phyloP scores from a whole-genome alignment of 1,140 invertebrate genomes.

The Drosophila parabipectinata region DNA sequence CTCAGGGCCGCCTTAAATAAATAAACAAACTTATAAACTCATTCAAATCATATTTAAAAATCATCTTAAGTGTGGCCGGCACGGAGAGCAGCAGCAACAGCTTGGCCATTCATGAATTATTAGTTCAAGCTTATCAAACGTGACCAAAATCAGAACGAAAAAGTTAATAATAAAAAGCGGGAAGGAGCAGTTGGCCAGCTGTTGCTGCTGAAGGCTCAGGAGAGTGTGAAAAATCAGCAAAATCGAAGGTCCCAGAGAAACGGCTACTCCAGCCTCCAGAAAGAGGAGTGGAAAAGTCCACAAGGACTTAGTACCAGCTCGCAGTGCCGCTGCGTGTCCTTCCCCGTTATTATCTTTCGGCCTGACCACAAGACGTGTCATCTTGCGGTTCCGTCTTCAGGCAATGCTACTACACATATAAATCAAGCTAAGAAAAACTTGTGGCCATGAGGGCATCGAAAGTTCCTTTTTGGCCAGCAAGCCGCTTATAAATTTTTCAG shows the following conservation, averaged over 20 bases:
- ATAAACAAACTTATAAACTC: constrained; percentile 81
- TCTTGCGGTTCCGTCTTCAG: constrained; percentile 40
- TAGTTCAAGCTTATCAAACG: constrained; percentile 78
- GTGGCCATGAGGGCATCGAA: constrained; percentile 16
- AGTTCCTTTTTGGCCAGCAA: constrained; percentile 42
- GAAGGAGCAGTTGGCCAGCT: constrained; percentile 47
- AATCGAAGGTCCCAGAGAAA: constrained; percentile 34
- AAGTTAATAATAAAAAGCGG: constrained; percentile 62
- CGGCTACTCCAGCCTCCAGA: constrained; percentile 14
- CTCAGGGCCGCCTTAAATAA: constrained; percentile 54
- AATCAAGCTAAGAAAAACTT: constrained; percentile 62
- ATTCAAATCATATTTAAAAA: constrained; percentile 81
- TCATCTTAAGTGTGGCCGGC: constrained; percentile 45
- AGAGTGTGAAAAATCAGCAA: constrained; percentile 75
- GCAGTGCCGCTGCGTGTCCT: constrained; percentile 16
- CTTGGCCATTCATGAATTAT: constrained; percentile 78
- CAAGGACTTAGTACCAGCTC: constrained; percentile 8
- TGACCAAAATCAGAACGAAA: constrained; percentile 69
- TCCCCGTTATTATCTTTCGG: constrained; percentile 70
- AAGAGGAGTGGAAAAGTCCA: constrained; percentile 22
- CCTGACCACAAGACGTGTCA: constrained; percentile 75
- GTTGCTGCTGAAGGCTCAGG: constrained; percentile 48
- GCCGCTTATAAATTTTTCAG: constrained; percentile 66
- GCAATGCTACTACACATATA: constrained; percentile 45
- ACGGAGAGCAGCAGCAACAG: constrained; percentile 64